phyloP scores from a whole-genome alignment of 2,888 invertebrate species.

The Nephrotoma flavescens region DNA sequence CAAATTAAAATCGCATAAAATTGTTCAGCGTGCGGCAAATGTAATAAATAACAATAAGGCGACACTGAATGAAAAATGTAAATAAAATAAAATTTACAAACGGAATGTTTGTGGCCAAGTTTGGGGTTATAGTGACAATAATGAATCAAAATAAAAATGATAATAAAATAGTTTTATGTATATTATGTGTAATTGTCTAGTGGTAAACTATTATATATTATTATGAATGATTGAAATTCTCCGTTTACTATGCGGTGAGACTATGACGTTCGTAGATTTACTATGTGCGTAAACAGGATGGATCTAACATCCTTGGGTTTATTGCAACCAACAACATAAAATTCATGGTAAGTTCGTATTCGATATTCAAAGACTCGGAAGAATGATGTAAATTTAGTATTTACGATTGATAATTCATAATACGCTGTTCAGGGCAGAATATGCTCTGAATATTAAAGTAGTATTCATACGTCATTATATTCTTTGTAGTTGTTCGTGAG shows the following conservation, averaged over 20 bases:
- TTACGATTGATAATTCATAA: neutral
- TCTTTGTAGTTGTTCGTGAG: neutral
- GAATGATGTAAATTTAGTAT: neutral
- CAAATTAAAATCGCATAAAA: neutral
- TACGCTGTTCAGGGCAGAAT: neutral
- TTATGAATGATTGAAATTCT: neutral
- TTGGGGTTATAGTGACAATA: neutral
- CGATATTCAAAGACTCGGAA: neutral
- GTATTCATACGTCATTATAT: neutral
- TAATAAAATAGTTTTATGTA: neutral
- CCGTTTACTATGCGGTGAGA: neutral
- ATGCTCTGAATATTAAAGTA: neutral
- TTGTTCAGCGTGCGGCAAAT: neutral
- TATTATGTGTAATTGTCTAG: neutral
- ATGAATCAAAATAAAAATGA: neutral
- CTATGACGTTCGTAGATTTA: neutral
- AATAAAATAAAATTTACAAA: neutral
- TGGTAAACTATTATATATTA: neutral
- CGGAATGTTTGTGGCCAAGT: neutral
- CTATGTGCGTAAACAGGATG: neutral
- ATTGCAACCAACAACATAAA: neutral
- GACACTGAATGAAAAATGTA: neutral
- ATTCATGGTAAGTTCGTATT: neutral
- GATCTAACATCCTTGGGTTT: neutral
- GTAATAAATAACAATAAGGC: neutral